phyloP scores from a whole-genome alignment of 2,113 vertebrate genomes.

The Indri indri region DNA sequence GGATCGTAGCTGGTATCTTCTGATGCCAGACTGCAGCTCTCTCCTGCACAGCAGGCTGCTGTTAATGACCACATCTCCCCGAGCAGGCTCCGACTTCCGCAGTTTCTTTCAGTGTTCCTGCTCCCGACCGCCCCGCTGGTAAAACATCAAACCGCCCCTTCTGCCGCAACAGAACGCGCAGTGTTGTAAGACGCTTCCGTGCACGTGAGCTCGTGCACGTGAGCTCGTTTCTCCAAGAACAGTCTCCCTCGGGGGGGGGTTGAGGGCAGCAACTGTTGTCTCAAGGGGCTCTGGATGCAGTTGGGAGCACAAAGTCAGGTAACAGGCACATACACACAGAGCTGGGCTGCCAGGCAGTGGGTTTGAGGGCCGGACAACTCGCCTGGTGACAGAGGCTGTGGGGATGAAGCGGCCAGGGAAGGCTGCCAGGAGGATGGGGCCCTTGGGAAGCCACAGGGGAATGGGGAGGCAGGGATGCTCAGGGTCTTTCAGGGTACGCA shows the following conservation, averaged over 20 bases:
- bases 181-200: neutral
- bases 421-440: neutral
- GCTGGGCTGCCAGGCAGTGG: neutral
- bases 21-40: neutral
- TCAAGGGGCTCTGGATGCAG: neutral
- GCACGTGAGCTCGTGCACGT: rapidly evolving
- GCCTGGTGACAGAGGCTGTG: neutral
- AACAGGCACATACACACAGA: neutral
- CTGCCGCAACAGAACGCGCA: neutral
- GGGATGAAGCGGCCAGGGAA: neutral
- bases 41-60: neutral
- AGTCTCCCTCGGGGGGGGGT: neutral
- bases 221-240: neutral
- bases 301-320: neutral
- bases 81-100: neutral
- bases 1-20: neutral
- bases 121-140: neutral
- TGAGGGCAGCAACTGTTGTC: neutral
- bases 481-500: neutral
- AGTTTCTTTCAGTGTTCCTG: neutral
- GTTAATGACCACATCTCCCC: neutral
- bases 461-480: neutral
- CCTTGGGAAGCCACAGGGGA: neutral
- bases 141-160: neutral
- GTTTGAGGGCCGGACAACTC: neutral